Conservation (phyloP, 1,140 invertebrate species). For the Octopus bimaculoides region DNA sequence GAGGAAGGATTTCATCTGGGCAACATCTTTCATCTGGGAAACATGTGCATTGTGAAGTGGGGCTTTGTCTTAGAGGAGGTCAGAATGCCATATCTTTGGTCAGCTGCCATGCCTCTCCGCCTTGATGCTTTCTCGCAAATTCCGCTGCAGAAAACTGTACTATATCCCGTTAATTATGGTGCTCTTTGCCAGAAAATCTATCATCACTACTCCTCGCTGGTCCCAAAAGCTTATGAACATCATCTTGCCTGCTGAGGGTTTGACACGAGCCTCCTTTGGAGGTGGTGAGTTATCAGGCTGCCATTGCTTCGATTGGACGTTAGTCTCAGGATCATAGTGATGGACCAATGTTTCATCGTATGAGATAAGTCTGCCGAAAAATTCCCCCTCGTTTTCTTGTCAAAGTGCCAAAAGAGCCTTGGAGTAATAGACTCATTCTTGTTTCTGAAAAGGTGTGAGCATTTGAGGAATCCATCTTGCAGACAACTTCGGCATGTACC, state of each 20-base stretch:
- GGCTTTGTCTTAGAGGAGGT: too few relatives aligned
- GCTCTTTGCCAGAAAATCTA: not conserved
- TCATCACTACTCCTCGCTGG: not conserved
- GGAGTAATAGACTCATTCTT: not conserved
- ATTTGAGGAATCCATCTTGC: not conserved
- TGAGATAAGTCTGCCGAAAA: not conserved
- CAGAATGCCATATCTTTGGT: too few relatives aligned
- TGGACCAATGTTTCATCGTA: not conserved
- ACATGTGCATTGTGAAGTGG: too few relatives aligned
- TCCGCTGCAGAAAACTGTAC: too few relatives aligned
- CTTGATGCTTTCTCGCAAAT: too few relatives aligned
- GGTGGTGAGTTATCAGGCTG: not conserved
- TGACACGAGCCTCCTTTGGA: not conserved
- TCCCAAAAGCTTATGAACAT: not conserved
- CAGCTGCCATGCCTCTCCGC: too few relatives aligned
- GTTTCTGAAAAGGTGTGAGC: not conserved
- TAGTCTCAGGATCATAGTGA: constrained; percentile 6
- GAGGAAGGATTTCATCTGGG: too few relatives aligned
- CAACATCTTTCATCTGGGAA: too few relatives aligned
- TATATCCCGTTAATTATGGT: not conserved
- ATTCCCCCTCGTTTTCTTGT: not conserved
- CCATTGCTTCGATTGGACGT: not conserved
- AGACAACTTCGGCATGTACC: not conserved
- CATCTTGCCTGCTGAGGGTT: not conserved
- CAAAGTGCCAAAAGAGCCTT: not conserved